Conservation (phyloP, 2,888 invertebrate species). For the Octonoba sinensis region DNA sequence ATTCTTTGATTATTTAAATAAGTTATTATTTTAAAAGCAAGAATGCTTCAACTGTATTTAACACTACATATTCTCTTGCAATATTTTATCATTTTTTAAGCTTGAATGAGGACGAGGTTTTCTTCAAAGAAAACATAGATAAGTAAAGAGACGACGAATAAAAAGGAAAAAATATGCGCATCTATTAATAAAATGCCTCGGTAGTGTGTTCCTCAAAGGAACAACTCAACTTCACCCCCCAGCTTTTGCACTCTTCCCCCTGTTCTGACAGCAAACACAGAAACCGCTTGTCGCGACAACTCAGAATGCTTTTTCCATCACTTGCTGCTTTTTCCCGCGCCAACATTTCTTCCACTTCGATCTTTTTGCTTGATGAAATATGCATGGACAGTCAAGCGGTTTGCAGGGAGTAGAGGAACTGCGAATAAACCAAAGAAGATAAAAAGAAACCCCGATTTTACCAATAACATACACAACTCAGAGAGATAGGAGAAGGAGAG, state of each 20-base stretch:
- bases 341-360: not conserved
- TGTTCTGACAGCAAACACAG: conserved; percentile 6
- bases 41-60: no score
- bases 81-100: no score
- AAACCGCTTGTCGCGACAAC: not conserved
- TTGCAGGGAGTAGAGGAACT: not conserved
- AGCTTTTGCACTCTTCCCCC: not conserved
- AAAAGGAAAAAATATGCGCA: conserved; percentile 46
- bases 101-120: no score
- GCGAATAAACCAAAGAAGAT: conserved; percentile 25
- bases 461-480: conserved; percentile 35
- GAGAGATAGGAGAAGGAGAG: not conserved
- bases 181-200: conserved; percentile 48
- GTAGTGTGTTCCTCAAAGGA: conserved; percentile 16
- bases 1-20: no score
- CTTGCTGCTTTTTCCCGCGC: conserved; percentile 3
- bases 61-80: no score
- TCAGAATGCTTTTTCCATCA: conserved; percentile 39
- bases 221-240: conserved; percentile 10
- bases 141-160: conserved; percentile 3
- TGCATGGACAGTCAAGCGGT: conserved; percentile 40
- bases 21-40: no score
- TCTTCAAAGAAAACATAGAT: not conserved
- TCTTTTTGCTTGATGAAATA: conserved; percentile 45
- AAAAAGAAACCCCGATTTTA: conserved; percentile 35